Evolutionary conservation across 2,888 invertebrate genomes (phyloP).

Genomic region (Uloborus plumipes): DNA sequence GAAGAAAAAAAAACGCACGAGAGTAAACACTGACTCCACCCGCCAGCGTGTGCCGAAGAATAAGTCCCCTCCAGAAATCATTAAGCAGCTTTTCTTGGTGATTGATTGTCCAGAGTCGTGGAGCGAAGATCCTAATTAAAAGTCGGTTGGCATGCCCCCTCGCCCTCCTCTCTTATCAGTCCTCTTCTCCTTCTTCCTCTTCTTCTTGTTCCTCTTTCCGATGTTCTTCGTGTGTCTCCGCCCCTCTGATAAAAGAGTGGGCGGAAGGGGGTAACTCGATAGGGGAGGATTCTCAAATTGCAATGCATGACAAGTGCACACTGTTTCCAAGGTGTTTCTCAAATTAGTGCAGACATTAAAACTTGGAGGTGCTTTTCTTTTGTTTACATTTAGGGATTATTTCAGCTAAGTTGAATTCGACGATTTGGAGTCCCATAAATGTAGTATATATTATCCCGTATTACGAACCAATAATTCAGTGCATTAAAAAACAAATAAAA

Average conservation of each 20-base stretch:
- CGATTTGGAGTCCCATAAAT: no score
- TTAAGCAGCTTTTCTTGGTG: constrained; percentile 51
- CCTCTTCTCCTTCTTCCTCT: constrained; percentile 41
- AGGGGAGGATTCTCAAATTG: constrained; percentile 7
- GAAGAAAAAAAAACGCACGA: no score
- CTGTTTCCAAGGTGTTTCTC: no score
- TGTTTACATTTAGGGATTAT: no score
- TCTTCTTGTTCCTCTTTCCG: constrained; percentile 8
- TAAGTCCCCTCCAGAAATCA: constrained; percentile 31
- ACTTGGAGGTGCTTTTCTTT: no score
- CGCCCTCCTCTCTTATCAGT: constrained; percentile 16
- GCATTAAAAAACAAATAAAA: no score
- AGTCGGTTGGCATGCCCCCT: constrained; percentile 53
- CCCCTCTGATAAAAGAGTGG: constrained; percentile 34
- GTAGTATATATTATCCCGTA: no score
- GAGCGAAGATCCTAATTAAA: constrained; percentile 63
- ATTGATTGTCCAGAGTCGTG: constrained; percentile 48
- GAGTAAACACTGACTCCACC: no score
- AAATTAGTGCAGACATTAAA: no score
- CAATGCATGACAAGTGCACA: background rate
- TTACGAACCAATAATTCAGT: no score
- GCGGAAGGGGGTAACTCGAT: constrained; percentile 11
- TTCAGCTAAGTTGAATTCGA: no score
- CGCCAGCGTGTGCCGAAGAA: no score
- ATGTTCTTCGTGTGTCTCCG: constrained; percentile 31